Evolutionary conservation across 2,797 vertebrate species (phyloP), one percentile per base, ranked within the genome.

Genomic region (Crypturellus tataupa): DNA sequence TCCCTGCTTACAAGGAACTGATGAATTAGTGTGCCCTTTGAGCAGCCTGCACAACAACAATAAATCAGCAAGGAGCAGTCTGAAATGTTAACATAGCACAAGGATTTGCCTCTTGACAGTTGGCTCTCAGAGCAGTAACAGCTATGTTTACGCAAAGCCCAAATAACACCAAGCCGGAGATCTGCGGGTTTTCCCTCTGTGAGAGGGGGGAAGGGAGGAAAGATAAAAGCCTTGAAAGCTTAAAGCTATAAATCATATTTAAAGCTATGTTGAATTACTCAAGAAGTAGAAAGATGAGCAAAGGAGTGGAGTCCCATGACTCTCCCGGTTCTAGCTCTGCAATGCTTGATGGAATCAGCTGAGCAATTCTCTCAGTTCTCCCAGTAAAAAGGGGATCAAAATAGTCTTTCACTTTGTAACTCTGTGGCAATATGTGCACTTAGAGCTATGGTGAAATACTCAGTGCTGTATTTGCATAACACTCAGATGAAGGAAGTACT

Each of bases 41-140:
- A 33, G 35, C 53, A 42, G 69, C 35, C 64, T 91, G 69, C 70
- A 87, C n/a, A 59, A 35, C 1, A 87, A 13, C 76, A 92, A 90
- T 85, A 89, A 93, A 89, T 90, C 85, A 93, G 14, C 24, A 85
- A 69, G 25, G 17, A 79, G 24, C 13, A 83, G 49, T 53, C 10
- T 83, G 49, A 87, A 91, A 79, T 42, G 39, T 29, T 17, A 81
- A 79, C 46, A 47, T 60, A 72, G 6, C 44, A 60, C 59, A 83
- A 56, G 18, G 17, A 31, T 90, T 80, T 78, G 92, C 49, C 85
- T 76, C 58, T 85, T 39, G 40, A 60, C 23, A 79, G 44, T 0
- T 55, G 16, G 87, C 37, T 58, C 49, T 46, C 39, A 87, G 70
- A 78, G 86, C 87, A 89, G 14, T 42, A 84, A 86, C n/a, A 89